Conservation (phyloP, 1,140 invertebrate species). For the Bilobella aurantiaca region DNA sequence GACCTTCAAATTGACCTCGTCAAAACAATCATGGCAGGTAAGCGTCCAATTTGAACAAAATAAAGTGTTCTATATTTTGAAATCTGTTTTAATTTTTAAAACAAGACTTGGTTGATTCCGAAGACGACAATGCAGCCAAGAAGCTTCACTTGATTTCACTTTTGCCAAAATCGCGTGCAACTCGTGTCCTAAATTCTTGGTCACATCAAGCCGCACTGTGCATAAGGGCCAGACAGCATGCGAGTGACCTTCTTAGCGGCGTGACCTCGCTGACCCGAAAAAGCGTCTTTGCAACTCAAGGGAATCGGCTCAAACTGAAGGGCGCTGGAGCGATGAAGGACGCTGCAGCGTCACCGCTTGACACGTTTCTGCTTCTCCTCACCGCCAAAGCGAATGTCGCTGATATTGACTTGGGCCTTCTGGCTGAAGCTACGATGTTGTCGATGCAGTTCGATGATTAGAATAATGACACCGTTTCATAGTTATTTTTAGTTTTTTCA, state of each 20-base stretch:
- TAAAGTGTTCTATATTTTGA: too few relatives aligned
- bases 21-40: conserved; percentile 68
- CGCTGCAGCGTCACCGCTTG: conserved; percentile 48
- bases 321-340: not conserved
- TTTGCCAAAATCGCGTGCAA: conserved; percentile 60
- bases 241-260: conserved; percentile 62
- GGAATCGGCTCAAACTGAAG: not conserved
- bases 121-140: conserved; percentile 47
- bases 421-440: conserved; percentile 36
- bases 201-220: conserved; percentile 47
- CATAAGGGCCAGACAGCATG: conserved; percentile 65
- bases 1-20: conserved; percentile 76
- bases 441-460: conserved; percentile 28
- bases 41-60: not conserved
- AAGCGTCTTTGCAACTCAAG: not conserved
- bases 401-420: conserved; percentile 35
- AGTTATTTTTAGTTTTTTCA: too few relatives aligned
- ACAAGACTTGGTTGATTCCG: conserved; percentile 57
- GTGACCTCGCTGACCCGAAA: conserved; percentile 34
- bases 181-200: conserved; percentile 53
- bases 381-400: conserved; percentile 55
- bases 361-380: conserved; percentile 70
- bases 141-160: conserved; percentile 63
- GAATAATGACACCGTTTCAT: not conserved
- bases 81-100: not conserved